These are phyloP conservation scores for Acanthiza pusilla DNA, from an alignment of 2,797 vertebrate genomes.

Conservation along the genomic window DNA sequence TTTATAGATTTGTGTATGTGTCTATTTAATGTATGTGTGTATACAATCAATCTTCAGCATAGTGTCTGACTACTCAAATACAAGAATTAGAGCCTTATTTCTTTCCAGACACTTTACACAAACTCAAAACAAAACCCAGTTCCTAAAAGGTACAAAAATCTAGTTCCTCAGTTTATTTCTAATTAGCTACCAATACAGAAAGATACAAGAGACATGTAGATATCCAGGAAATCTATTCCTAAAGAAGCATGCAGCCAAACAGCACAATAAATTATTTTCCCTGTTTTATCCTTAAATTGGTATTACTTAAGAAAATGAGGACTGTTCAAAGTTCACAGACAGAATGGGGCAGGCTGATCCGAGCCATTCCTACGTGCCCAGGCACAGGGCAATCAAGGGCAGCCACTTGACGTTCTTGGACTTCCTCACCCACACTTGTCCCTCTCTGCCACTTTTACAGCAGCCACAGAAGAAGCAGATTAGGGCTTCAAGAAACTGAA, in stretches of 20 bases:
- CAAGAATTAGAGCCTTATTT: background rate
- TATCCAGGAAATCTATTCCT: background rate
- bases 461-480: background rate
- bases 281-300: background rate
- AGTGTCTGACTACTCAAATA: background rate
- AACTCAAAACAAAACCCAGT: background rate
- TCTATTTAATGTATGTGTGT: background rate
- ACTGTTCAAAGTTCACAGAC: background rate
- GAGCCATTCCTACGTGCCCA: accelerated
- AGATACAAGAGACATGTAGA: background rate
- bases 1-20: background rate
- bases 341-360: background rate
- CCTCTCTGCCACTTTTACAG: background rate
- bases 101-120: background rate
- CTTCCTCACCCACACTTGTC: background rate
- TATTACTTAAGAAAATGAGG: background rate
- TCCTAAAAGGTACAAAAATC: background rate
- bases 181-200: background rate
- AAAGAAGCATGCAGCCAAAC: background rate
- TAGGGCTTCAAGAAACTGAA: background rate
- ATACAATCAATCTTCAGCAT: background rate
- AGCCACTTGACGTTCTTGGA: background rate
- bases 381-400: background rate
- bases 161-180: background rate
- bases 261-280: background rate